Evolutionary conservation across 2,797 vertebrate genomes (phyloP).

Genomic region (Hypotaenidia philippensis): DNA sequence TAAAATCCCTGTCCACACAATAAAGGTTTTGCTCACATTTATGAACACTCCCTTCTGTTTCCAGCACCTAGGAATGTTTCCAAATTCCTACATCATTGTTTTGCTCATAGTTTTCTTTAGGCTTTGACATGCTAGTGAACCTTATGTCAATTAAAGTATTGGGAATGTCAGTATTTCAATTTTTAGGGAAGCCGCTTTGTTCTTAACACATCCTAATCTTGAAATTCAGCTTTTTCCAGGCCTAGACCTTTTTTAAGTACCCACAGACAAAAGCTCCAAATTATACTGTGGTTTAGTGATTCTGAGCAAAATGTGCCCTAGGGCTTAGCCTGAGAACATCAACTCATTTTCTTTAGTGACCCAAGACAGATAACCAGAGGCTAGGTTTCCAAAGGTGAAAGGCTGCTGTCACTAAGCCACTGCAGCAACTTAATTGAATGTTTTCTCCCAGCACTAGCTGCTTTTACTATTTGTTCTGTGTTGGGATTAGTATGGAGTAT

Average conservation of each 20-base stretch:
- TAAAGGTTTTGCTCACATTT: background rate
- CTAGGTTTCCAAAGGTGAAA: slow-evolving; percentile 56
- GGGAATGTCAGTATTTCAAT: background rate
- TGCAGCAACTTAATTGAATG: slow-evolving; percentile 68
- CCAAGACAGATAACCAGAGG: slow-evolving; percentile 52
- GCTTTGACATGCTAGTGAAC: background rate
- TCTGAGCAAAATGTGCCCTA: slow-evolving; percentile 46
- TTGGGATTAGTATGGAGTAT: slow-evolving; percentile 48
- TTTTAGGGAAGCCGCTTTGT: background rate
- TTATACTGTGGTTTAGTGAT: slow-evolving; percentile 29
- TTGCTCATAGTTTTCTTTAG: background rate
- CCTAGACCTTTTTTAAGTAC: background rate
- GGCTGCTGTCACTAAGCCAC: slow-evolving; percentile 62
- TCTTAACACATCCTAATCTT: background rate
- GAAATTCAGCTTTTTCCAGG: background rate
- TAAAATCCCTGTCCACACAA: background rate
- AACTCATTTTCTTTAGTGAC: slow-evolving; percentile 59
- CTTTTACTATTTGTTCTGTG: slow-evolving; percentile 55
- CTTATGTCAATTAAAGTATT: background rate
- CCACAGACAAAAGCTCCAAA: background rate
- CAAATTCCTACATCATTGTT: background rate
- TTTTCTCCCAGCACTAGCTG: slow-evolving; percentile 54
- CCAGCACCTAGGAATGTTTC: background rate
- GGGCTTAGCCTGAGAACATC: slow-evolving; percentile 56
- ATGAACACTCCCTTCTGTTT: background rate